Conservation (phyloP, 1,140 invertebrate genomes). For the Mizuhopecten yessoensis region DNA sequence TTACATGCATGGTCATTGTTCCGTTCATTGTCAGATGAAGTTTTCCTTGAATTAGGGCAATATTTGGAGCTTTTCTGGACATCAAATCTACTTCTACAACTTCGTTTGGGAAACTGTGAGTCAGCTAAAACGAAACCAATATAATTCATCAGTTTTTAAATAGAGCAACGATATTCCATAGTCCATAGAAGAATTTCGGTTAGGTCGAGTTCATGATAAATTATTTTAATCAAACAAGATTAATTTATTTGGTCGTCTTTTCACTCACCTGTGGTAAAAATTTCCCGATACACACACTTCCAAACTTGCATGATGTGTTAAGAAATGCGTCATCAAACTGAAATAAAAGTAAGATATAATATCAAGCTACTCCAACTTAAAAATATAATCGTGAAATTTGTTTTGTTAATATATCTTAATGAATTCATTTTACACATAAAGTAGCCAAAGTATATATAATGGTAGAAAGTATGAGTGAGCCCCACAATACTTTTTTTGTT, state of each 20-base stretch:
- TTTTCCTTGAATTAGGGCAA: not conserved
- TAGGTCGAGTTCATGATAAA: not conserved
- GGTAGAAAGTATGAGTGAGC: no score
- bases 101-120: not conserved
- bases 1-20: not conserved
- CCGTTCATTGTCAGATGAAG: not conserved
- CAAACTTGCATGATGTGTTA: not conserved
- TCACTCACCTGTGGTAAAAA: not conserved
- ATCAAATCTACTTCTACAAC: not conserved
- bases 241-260: not conserved
- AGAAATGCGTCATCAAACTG: not conserved
- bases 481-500: no score
- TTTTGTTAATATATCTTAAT: no score
- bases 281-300: not conserved
- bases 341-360: not conserved
- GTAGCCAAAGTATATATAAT: no score
- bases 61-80: not conserved
- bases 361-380: no score
- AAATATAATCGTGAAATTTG: no score
- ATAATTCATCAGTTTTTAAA: not conserved
- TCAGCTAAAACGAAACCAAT: constrained; percentile 4
- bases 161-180: no score
- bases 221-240: not conserved
- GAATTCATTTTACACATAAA: no score
- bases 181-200: not conserved